Evolutionary conservation across 2,888 invertebrate genomes (phyloP).

Genomic region (Listrodromus nycthemerus): DNA sequence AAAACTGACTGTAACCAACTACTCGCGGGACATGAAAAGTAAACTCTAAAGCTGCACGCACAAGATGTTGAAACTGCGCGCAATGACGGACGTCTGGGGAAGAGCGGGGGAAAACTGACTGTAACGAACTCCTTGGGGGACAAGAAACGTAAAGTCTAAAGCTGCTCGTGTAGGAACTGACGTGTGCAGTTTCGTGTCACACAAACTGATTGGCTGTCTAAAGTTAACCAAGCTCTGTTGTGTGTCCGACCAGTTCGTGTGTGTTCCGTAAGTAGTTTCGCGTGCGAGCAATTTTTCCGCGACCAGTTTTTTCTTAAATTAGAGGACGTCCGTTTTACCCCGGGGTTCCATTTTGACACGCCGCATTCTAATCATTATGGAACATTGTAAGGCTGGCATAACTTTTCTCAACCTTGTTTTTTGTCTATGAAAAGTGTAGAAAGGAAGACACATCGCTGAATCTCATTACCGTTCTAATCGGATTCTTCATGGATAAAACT

Average conservation of each 20-base stretch:
- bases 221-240: too few relatives aligned
- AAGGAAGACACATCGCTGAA: background rate
- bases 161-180: too few relatives aligned
- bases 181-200: too few relatives aligned
- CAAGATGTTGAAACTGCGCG: too few relatives aligned
- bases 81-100: background rate
- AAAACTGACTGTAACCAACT: background rate
- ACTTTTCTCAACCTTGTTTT: slow-evolving; percentile 3
- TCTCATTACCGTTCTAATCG: background rate
- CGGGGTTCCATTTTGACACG: background rate
- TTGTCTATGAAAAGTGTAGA: background rate
- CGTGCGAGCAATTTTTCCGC: too few relatives aligned
- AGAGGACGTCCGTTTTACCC: background rate
- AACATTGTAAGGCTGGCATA: background rate
- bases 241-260: too few relatives aligned
- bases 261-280: too few relatives aligned
- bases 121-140: background rate
- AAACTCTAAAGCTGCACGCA: background rate
- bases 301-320: background rate
- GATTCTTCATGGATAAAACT: background rate
- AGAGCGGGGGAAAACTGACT: background rate
- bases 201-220: too few relatives aligned
- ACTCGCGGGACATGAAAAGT: background rate
- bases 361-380: background rate
- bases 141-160: background rate